Evolutionary conservation across 2,888 invertebrate genomes (phyloP).

Genomic region (Leptinotarsa haldemani): DNA sequence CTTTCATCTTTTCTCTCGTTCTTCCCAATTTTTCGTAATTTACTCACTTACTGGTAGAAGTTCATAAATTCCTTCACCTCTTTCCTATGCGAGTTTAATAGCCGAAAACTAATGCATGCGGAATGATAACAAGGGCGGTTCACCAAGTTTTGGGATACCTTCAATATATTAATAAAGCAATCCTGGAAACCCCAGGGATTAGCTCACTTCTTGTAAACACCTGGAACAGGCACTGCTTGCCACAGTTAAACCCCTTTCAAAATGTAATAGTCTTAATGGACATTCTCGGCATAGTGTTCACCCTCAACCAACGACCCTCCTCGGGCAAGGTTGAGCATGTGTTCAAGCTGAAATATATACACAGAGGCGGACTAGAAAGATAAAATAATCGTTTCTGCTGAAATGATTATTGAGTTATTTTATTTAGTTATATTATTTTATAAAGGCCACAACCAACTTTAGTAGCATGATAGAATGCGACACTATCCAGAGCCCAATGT

Average conservation of each 20-base stretch:
- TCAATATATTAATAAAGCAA: neutral
- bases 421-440: no score
- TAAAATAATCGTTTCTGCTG: neutral
- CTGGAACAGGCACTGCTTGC: neutral
- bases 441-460: no score
- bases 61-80: neutral
- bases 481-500: no score
- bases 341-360: no score
- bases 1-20: no score
- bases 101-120: neutral
- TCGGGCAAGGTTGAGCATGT: neutral
- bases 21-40: no score
- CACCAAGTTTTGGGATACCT: neutral
- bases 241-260: neutral
- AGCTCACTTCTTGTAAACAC: neutral
- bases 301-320: neutral
- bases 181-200: constrained; percentile 5
- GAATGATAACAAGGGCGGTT: neutral
- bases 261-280: constrained; percentile 4
- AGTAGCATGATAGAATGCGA: no score
- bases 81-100: neutral
- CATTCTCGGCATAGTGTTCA: neutral
- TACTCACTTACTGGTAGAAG: no score
- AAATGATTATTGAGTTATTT: no score
- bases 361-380: neutral